Percentiles rank a stretch among this genome's conserved stretches.
Evolutionary conservation across 2,888 invertebrate genomes (phyloP).

Genomic region (Drosophila nigricruria): DNA sequence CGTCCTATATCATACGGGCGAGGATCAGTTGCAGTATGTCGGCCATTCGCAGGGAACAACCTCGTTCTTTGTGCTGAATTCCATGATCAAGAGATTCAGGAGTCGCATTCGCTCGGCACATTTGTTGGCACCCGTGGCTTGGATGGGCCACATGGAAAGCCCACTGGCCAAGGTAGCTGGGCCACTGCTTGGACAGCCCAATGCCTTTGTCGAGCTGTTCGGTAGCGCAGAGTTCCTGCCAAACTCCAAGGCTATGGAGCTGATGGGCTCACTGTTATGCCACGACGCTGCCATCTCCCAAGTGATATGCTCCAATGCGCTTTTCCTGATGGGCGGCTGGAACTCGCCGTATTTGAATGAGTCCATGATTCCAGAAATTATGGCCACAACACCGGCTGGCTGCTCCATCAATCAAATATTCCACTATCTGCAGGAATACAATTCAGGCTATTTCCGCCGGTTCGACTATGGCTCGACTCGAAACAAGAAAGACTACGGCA

Average conservation of each 20-base stretch:
- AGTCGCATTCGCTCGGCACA: conserved; percentile 73
- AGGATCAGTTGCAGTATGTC: conserved; percentile 57
- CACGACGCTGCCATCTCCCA: conserved; percentile 56
- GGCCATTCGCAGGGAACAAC: conserved; percentile 81
- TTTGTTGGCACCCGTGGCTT: conserved; percentile 77
- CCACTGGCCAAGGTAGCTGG: conserved; percentile 87
- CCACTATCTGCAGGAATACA: conserved; percentile 78
- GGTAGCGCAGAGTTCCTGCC: conserved; percentile 79
- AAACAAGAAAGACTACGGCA: conserved; percentile 67
- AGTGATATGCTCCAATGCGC: conserved; percentile 60
- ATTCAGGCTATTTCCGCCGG: conserved; percentile 68
- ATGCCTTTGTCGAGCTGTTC: conserved; percentile 67
- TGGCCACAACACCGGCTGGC: conserved; percentile 79
- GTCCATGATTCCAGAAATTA: conserved; percentile 75
- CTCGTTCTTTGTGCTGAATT: conserved; percentile 67
- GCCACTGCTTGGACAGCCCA: conserved; percentile 84
- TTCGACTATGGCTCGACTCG: conserved; percentile 72
- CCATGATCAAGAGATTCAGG: conserved; percentile 65
- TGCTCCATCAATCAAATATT: conserved; percentile 74
- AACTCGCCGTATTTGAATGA: conserved; percentile 70
- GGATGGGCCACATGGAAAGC: conserved; percentile 73
- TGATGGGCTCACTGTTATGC: conserved; percentile 65
- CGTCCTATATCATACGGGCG: conserved; percentile 61
- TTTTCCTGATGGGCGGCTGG: conserved; percentile 72
- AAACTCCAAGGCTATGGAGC: conserved; percentile 63